These are phyloP conservation scores for Lasioglossum calceatum DNA, from an alignment of 2,888 invertebrate species.

Conservation along the genomic window DNA sequence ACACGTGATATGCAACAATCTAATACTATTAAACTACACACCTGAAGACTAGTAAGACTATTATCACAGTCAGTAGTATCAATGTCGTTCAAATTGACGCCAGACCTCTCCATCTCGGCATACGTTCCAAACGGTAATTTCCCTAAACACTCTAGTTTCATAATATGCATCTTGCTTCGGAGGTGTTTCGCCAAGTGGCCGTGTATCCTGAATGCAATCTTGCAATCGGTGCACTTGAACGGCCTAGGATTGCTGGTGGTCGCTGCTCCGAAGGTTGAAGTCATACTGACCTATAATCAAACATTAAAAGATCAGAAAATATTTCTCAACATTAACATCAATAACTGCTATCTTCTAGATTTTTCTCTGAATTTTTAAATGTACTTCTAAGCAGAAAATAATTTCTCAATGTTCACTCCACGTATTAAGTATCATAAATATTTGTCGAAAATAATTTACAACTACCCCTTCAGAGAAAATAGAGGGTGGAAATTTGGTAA, in stretches of 20 bases:
- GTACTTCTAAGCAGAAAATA: neutral
- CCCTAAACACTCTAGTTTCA: conserved; percentile 95
- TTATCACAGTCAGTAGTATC: conserved; percentile 98
- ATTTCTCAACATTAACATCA: neutral
- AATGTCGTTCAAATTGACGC: conserved; percentile 95
- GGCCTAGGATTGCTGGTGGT: conserved; percentile 97
- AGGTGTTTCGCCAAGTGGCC: conserved; percentile 99
- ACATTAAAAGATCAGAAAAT: neutral
- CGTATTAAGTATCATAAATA: neutral
- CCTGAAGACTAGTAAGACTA: conserved; percentile 94
- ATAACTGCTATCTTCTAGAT: neutral
- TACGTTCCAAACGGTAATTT: conserved; percentile 97
- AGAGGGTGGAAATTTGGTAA: neutral
- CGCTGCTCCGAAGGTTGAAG: conserved; percentile 92
- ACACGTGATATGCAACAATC: no score
- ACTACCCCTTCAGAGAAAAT: neutral
- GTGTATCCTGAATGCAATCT: conserved; percentile 97
- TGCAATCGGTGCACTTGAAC: conserved; percentile 98
- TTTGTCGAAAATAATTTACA: neutral
- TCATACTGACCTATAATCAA: conserved; percentile 88
- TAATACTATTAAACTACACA: conserved; percentile 70
- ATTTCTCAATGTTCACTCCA: neutral
- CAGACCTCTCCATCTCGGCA: conserved; percentile 96
- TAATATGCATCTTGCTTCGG: conserved; percentile 97
- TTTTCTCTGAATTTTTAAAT: neutral